Evolutionary conservation across 2,888 invertebrate genomes (phyloP).

Genomic region (Coronaproctus castanopsis): DNA sequence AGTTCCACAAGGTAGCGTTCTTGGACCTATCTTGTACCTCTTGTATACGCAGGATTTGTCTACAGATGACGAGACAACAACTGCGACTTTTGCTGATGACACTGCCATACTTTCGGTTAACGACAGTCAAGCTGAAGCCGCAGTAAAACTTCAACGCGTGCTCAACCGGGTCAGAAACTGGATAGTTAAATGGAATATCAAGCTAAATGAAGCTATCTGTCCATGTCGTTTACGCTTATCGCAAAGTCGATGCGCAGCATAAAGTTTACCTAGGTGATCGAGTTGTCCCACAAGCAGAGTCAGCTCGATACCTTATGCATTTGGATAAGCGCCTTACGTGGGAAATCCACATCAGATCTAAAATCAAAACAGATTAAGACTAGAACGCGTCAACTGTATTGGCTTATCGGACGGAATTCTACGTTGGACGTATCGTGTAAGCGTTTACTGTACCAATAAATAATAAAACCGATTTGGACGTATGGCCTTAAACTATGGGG

Average conservation of each 20-base stretch:
- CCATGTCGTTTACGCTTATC: not conserved
- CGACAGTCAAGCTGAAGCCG: not conserved
- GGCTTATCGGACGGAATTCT: no score
- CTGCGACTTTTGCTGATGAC: not conserved
- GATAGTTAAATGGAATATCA: not conserved
- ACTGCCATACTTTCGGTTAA: not conserved
- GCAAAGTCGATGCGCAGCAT: not conserved
- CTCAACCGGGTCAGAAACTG: not conserved
- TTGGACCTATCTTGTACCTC: not conserved
- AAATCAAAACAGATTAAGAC: no score
- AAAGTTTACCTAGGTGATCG: not conserved
- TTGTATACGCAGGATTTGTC: not conserved
- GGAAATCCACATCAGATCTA: no score
- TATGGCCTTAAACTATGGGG: no score
- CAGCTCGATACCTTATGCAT: not conserved
- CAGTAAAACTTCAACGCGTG: not conserved
- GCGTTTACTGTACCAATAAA: no score
- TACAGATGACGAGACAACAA: not conserved
- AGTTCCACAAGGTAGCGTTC: not conserved
- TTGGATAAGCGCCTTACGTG: not conserved
- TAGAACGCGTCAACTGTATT: no score
- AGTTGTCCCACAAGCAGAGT: not conserved
- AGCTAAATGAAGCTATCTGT: not conserved
- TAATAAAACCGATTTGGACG: no score
- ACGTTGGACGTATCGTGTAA: no score